Conservation (phyloP, 2,888 invertebrate species). For the Phyllotreta striolata region DNA sequence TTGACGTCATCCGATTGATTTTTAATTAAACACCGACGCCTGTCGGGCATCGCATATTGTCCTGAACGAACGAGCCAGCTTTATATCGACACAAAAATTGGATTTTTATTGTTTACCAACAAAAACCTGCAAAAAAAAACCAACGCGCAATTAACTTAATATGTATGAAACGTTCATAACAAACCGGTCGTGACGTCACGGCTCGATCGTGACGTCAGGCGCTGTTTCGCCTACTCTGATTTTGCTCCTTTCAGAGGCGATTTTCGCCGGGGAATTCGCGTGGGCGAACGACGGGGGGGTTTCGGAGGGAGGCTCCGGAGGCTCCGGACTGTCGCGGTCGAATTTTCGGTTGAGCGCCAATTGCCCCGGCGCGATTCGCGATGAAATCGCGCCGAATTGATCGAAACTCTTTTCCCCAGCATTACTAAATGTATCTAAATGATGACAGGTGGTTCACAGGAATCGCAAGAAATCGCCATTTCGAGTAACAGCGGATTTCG, state of each 20-base stretch:
- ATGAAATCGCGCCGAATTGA: background rate
- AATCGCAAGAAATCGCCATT: too few relatives aligned
- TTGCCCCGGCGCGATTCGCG: background rate
- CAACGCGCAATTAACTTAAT: background rate
- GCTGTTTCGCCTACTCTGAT: too few relatives aligned
- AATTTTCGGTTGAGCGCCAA: conserved; percentile 11
- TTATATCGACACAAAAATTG: conserved; percentile 1
- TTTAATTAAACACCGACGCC: conserved; percentile 25
- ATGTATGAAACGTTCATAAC: too few relatives aligned
- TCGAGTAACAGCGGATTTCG: too few relatives aligned
- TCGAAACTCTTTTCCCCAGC: too few relatives aligned
- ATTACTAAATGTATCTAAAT: too few relatives aligned
- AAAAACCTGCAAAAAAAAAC: background rate
- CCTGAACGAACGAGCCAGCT: conserved; percentile 4
- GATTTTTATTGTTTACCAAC: background rate
- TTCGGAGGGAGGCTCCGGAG: background rate
- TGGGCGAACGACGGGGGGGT: conserved; percentile 7
- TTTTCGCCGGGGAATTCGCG: conserved; percentile 8
- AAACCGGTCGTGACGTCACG: background rate
- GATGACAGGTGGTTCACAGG: too few relatives aligned
- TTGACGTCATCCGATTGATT: conserved; percentile 37
- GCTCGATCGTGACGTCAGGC: too few relatives aligned
- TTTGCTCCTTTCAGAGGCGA: conserved; percentile 1
- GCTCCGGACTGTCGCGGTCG: conserved; percentile 36
- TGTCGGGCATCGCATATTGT: conserved; percentile 22